These are phyloP conservation scores for Coracias cyanogaster DNA, from an alignment of 2,797 vertebrate genomes.

Conservation along the genomic window DNA sequence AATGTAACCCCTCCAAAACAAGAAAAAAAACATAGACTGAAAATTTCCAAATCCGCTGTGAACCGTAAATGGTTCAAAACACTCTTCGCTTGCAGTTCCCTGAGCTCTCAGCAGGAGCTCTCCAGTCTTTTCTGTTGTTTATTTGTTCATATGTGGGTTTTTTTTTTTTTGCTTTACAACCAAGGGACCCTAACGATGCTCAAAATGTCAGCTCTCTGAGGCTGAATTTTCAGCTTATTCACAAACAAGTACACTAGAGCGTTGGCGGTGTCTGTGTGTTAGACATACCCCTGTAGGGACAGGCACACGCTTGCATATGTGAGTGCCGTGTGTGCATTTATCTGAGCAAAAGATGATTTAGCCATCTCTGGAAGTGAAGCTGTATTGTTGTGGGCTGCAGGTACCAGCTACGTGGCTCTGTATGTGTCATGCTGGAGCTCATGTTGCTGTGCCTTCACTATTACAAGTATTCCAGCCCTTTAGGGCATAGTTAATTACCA, in stretches of 20 bases:
- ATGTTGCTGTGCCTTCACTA: neutral
- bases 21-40: neutral
- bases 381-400: neutral
- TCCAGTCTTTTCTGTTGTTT: neutral
- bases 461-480: neutral
- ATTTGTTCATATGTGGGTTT: neutral
- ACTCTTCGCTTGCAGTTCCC: neutral
- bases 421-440: neutral
- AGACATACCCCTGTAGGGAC: neutral
- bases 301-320: neutral
- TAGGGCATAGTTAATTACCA: neutral
- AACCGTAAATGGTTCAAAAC: neutral
- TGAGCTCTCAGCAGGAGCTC: neutral
- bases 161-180: neutral
- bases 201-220: neutral
- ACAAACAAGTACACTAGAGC: neutral
- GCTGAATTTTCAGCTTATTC: neutral
- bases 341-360: neutral
- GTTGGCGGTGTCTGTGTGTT: neutral
- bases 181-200: neutral
- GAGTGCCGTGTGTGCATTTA: neutral
- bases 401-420: neutral
- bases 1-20: conserved; percentile 22
- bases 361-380: neutral
- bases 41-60: neutral